Evolutionary conservation across 2,888 invertebrate species (phyloP).

Genomic region (Stramonita haemastoma): DNA sequence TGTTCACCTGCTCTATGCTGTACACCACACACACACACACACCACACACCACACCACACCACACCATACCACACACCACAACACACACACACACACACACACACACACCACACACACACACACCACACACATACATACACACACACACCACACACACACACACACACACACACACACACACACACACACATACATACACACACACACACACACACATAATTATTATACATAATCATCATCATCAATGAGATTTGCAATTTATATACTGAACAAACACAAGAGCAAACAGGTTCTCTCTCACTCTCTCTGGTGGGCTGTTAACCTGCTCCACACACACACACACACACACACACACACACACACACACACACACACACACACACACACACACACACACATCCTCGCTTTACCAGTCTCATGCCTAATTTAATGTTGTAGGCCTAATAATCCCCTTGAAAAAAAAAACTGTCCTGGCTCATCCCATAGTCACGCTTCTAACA

Average conservation of each 20-base stretch:
- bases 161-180: conserved; percentile 9
- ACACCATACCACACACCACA: too few species aligned
- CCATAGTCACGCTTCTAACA: too few species aligned
- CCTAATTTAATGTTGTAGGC: too few species aligned
- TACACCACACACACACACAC: conserved; percentile 42
- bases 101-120: neutral
- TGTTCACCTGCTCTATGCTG: conserved; percentile 77
- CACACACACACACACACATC: neutral
- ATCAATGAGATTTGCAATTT: neutral
- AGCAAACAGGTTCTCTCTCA: neutral
- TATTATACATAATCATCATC: neutral
- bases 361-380: neutral
- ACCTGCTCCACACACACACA: neutral
- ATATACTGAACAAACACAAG: neutral
- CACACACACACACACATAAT: neutral
- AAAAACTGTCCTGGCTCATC: too few species aligned
- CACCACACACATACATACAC: neutral
- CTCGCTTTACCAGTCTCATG: too few species aligned
- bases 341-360: neutral
- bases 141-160: conserved; percentile 8
- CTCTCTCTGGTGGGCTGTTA: neutral
- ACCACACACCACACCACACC: neutral
- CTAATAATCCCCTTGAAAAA: too few species aligned
- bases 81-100: conserved; percentile 8
- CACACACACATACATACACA: conserved; percentile 7